These are phyloP conservation scores for Mallotus villosus DNA, from an alignment of 2,797 vertebrate species.

Conservation along the genomic window DNA sequence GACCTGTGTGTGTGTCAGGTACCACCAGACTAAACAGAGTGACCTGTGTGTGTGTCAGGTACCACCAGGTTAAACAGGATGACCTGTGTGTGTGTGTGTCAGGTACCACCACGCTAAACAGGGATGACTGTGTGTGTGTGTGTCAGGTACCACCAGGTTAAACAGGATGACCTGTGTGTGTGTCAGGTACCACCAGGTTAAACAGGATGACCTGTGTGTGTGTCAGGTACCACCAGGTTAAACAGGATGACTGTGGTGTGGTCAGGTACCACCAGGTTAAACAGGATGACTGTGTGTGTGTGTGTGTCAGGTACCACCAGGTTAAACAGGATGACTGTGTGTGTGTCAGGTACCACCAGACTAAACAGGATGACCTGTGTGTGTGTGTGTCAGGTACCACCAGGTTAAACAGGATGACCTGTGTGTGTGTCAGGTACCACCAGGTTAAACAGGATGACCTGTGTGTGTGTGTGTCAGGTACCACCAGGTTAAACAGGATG, in stretches of 20 bases:
- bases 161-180: too few relatives aligned
- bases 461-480: slow-evolving; percentile 78
- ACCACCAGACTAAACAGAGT: too few relatives aligned
- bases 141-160: slow-evolving; percentile 93
- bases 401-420: too few relatives aligned
- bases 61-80: too few relatives aligned
- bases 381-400: slow-evolving; percentile 85
- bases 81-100: slow-evolving; percentile 30
- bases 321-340: too few relatives aligned
- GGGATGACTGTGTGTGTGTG: too few relatives aligned
- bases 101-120: slow-evolving; percentile 98
- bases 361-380: too few relatives aligned
- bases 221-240: slow-evolving; percentile 91
- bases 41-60: slow-evolving; percentile 74
- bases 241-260: too few relatives aligned
- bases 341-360: slow-evolving; percentile 89
- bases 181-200: slow-evolving; percentile 93
- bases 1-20: slow-evolving; percentile 74
- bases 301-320: slow-evolving; percentile 88
- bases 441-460: too few relatives aligned
- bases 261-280: slow-evolving; percentile 94
- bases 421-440: slow-evolving; percentile 85
- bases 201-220: too few relatives aligned
- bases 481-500: too few relatives aligned
- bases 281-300: too few relatives aligned